phyloP scores from a whole-genome alignment of 1,140 invertebrate species.

The Lethrus apterus region DNA sequence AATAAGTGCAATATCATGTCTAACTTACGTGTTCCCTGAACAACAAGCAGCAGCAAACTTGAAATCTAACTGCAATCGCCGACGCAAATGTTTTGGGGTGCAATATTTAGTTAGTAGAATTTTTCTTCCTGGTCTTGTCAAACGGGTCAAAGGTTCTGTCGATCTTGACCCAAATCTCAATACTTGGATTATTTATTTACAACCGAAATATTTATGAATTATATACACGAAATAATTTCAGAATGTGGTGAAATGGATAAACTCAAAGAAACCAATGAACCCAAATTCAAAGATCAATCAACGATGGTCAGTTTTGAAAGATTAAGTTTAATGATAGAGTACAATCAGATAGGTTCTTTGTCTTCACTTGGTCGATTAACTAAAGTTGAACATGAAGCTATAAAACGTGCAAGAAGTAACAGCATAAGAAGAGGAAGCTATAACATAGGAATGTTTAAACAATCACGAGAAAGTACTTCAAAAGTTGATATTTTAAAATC shows the following conservation, averaged over 20 bases:
- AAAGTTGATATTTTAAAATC: slow-evolving; percentile 58
- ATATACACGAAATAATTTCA: slow-evolving; percentile 30
- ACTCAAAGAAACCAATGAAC: slow-evolving; percentile 36
- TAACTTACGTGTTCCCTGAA: too few species aligned
- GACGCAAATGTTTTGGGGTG: too few species aligned
- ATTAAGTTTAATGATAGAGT: slow-evolving; percentile 62
- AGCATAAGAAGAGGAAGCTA: slow-evolving; percentile 47
- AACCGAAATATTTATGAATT: neutral
- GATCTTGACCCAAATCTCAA: neutral
- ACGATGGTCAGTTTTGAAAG: slow-evolving; percentile 60
- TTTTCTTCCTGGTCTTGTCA: too few species aligned
- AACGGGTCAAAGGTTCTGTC: too few species aligned
- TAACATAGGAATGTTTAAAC: slow-evolving; percentile 25
- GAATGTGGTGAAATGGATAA: slow-evolving; percentile 37
- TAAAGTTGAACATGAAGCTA: slow-evolving; percentile 42
- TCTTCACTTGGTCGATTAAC: slow-evolving; percentile 52
- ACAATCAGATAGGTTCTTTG: slow-evolving; percentile 63
- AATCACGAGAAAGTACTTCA: slow-evolving; percentile 47
- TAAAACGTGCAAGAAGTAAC: slow-evolving; percentile 39
- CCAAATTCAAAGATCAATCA: slow-evolving; percentile 53
- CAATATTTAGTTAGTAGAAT: too few species aligned
- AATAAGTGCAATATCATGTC: too few species aligned
- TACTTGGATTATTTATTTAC: neutral
- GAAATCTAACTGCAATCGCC: too few species aligned
- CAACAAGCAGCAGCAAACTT: too few species aligned